phyloP scores from a whole-genome alignment of 1,140 invertebrate species.

The Cherax quadricarinatus region DNA sequence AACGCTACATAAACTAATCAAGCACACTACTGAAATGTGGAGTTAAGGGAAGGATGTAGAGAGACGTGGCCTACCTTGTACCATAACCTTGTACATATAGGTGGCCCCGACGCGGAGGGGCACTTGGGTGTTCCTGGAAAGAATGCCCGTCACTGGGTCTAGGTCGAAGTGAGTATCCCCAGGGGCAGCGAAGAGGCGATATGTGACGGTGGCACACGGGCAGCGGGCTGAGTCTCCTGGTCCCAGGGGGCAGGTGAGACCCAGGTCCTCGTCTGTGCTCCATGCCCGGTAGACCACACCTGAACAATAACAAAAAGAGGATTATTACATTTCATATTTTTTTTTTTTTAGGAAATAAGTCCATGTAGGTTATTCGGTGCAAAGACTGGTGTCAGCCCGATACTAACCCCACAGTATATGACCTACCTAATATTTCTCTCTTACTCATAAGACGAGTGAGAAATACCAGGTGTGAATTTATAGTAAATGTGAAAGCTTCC shows the following conservation, averaged over 20 bases:
- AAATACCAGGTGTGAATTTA: no score
- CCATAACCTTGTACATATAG: constrained; percentile 11
- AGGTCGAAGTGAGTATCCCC: not conserved
- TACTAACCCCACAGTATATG: no score
- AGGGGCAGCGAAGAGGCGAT: not conserved
- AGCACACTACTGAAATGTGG: no score
- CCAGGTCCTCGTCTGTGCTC: constrained; percentile 16
- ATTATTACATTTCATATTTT: no score
- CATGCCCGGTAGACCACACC: constrained; percentile 17
- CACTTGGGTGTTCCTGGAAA: constrained; percentile 1
- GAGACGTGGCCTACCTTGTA: not conserved
- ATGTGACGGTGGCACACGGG: constrained; percentile 10
- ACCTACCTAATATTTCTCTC: no score
- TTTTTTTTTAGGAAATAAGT: no score
- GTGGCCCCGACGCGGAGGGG: not conserved
- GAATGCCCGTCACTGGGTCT: not conserved
- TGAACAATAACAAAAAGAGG: not conserved
- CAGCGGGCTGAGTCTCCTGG: constrained; percentile 4
- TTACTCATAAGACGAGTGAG: no score
- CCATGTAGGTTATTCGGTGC: no score
- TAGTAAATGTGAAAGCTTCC: no score
- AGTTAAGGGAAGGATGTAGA: no score
- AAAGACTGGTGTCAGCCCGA: no score
- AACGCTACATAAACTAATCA: no score
- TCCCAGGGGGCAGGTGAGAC: constrained; percentile 5